Evolutionary conservation across 2,797 vertebrate genomes (phyloP).

Genomic region (Dendrocincla tyrannina): DNA sequence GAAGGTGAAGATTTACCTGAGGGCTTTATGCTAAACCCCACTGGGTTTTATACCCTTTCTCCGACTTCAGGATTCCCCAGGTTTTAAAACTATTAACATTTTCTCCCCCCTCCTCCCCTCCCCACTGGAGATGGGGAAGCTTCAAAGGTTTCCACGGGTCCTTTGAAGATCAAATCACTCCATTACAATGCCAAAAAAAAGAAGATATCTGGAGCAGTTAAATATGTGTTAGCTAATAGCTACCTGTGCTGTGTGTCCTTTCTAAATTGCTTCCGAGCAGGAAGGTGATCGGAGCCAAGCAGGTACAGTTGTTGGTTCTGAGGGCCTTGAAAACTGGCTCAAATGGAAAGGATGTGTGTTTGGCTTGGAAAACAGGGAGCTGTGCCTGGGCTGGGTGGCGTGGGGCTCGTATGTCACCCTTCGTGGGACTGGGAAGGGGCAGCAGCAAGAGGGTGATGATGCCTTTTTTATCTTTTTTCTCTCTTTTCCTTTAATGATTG

Average conservation of each 20-base stretch:
- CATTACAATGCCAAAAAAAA: constrained; percentile 42
- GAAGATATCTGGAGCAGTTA: constrained; percentile 38
- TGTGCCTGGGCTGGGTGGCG: not conserved
- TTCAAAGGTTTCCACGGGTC: constrained; percentile 66
- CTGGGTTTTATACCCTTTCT: constrained; percentile 44
- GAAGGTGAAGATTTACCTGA: constrained; percentile 63
- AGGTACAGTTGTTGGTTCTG: not conserved
- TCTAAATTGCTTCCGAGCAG: constrained; percentile 60
- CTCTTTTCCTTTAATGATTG: constrained; percentile 34
- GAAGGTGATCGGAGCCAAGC: not conserved
- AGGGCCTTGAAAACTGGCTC: not conserved
- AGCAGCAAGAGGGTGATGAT: not conserved
- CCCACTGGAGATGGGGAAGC: constrained; percentile 48
- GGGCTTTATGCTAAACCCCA: constrained; percentile 66
- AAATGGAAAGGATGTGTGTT: not conserved
- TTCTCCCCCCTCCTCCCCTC: not conserved
- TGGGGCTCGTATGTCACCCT: fast-evolving
- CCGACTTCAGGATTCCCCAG: constrained; percentile 47
- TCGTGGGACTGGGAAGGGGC: not conserved
- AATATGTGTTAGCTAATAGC: constrained; percentile 61
- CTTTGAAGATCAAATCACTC: constrained; percentile 67
- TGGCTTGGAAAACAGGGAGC: not conserved
- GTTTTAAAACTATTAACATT: constrained; percentile 65
- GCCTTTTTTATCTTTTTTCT: fast-evolving
- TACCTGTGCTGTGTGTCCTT: constrained; percentile 34